phyloP scores from a whole-genome alignment of 2,113 vertebrate genomes.

The Epinephelus moara region DNA sequence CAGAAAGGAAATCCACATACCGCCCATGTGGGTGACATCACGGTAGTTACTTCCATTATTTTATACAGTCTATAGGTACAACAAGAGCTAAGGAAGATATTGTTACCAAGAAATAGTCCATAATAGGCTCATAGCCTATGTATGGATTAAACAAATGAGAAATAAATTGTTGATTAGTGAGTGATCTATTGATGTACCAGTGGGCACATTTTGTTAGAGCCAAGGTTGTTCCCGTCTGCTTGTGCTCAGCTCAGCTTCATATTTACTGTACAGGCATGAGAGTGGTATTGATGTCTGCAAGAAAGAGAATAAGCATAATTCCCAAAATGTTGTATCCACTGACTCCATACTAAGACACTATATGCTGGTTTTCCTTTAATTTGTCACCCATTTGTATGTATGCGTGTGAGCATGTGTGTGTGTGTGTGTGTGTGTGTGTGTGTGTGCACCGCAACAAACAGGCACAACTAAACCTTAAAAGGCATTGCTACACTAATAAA shows the following conservation, averaged over 20 bases:
- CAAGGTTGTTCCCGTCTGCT: background rate
- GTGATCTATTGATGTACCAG: background rate
- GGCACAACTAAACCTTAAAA: constrained; percentile 29
- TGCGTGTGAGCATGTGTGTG: background rate
- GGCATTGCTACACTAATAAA: constrained; percentile 6
- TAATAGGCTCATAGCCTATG: background rate
- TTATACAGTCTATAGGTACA: too few relatives aligned
- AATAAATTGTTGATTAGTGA: background rate
- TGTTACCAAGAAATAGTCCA: background rate
- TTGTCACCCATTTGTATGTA: too few relatives aligned
- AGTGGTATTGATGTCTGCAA: background rate
- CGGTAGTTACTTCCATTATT: too few relatives aligned
- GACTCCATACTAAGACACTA: too few relatives aligned
- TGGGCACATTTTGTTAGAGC: background rate
- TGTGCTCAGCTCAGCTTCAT: background rate
- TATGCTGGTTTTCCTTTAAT: too few relatives aligned
- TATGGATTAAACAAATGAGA: background rate
- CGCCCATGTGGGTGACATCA: too few relatives aligned
- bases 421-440: background rate
- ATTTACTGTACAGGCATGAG: too few relatives aligned
- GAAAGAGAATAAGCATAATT: background rate
- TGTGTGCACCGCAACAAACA: constrained; percentile 26
- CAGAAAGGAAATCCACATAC: too few relatives aligned
- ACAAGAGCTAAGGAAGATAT: too few relatives aligned
- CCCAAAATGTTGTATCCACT: background rate